These are phyloP conservation scores for Apamea monoglypha DNA, from an alignment of 2,888 invertebrate species.

Conservation along the genomic window DNA sequence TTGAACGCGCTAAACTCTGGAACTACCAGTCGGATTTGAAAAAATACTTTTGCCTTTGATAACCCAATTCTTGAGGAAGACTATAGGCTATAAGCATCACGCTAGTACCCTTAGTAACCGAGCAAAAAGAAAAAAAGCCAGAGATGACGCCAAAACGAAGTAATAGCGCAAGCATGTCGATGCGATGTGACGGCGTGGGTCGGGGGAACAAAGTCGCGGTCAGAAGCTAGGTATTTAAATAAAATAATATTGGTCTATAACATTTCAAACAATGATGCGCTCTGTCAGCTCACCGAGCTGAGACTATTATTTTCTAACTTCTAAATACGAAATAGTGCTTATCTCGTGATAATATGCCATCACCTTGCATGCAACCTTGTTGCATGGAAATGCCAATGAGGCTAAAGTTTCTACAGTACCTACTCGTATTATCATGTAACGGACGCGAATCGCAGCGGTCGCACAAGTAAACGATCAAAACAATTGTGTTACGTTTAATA, in stretches of 20 bases:
- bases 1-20: neutral
- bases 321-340: neutral
- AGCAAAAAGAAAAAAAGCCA: neutral
- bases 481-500: slow-evolving; percentile 60
- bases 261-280: neutral
- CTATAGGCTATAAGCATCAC: neutral
- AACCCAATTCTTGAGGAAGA: neutral
- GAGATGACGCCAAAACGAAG: neutral
- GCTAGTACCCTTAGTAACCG: neutral
- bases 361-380: too few relatives aligned
- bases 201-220: neutral
- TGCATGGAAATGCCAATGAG: neutral
- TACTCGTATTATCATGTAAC: slow-evolving; percentile 8
- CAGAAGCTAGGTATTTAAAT: neutral
- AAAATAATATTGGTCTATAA: neutral
- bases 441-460: slow-evolving; percentile 23
- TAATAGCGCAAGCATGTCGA: neutral
- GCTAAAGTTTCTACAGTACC: neutral
- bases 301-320: neutral
- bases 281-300: neutral
- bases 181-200: neutral
- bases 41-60: neutral
- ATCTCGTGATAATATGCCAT: neutral
- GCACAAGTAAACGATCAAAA: slow-evolving; percentile 56
- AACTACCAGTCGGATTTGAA: neutral